Base-by-base conservation (phyloP, 2,888 invertebrate species). In the Salpingus planirostris region DNA sequence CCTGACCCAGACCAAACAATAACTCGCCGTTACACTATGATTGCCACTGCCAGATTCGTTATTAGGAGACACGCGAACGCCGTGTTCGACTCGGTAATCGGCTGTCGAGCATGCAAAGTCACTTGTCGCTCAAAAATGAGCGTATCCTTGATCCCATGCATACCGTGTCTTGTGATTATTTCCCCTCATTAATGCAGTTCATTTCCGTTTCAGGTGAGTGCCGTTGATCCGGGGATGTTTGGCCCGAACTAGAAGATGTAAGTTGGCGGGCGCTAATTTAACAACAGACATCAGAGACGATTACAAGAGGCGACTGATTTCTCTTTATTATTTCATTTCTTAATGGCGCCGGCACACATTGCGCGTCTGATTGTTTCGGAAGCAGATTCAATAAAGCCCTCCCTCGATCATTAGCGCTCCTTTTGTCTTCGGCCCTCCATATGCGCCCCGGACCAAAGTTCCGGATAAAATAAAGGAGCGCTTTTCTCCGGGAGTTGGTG, bases 31-130 rank as follows among this genome's bases (percentile, higher is more conserved):
- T 52, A 49, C 44, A 47, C 43, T 46, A 50, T 54, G 56, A 57
- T 57, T 57, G 50, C 49, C 38, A 45, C 51, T 51, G 54, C 52
- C 54, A 56, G 57, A 57, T 57, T 57, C 50, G 54, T 50, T 57
- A 57, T 56, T 54, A 53, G 43, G 44, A 44, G 48, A 52, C 59
- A 59, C 57, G 59, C 57, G 46, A 55, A 33, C 30, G 46, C 32
- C 26, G 45, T 47, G 50, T 46, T 54, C 44, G 44, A 42, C 43
- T 47, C 48, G 43, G 47, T 55, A 57, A 55, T 55, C 53, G 50
- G 50, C 47, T 47, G 52, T 51, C 44, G 45, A 45, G 52, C 58
- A 59, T 57, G 58, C 56, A 52, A 58, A 49, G 45, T 46, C 46
- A 41, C 47, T 47, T 53, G 55, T 57, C 55, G 54, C 47, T 58